Evolutionary conservation across 2,888 invertebrate species (phyloP).

Genomic region (Apodemia mormo): DNA sequence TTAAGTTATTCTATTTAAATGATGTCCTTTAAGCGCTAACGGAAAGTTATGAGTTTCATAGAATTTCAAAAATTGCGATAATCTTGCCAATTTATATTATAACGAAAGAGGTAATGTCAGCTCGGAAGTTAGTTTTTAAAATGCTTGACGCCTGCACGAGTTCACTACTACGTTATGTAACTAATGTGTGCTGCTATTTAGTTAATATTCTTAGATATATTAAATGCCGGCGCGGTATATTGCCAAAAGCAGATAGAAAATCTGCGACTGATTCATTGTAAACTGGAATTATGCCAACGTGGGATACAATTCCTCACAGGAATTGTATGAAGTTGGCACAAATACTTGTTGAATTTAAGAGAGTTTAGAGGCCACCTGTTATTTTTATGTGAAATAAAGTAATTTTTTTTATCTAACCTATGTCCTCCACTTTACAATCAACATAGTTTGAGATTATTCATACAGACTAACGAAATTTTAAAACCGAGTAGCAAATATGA

Average conservation of each 20-base stretch:
- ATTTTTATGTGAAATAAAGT: constrained; percentile 37
- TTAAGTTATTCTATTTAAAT: too few species aligned
- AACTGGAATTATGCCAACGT: constrained; percentile 70
- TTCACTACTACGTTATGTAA: background rate
- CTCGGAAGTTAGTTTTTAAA: too few species aligned
- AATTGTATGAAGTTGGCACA: constrained; percentile 68
- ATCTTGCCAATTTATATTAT: too few species aligned
- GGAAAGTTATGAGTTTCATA: too few species aligned
- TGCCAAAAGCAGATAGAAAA: constrained; percentile 70
- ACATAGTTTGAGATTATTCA: background rate
- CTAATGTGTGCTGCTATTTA: constrained; percentile 18
- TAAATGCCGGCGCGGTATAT: constrained; percentile 33
- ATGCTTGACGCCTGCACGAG: background rate
- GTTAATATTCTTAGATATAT: constrained; percentile 26
- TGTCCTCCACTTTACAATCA: background rate
- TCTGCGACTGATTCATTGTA: constrained; percentile 63
- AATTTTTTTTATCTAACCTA: background rate
- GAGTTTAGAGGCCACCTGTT: constrained; percentile 58
- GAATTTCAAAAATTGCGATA: too few species aligned
- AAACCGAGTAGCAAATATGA: too few species aligned
- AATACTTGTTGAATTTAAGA: constrained; percentile 49
- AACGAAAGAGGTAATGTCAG: too few species aligned
- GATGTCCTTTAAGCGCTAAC: too few species aligned
- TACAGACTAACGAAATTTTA: background rate
- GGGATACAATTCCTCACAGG: constrained; percentile 57